Base-by-base conservation (phyloP, 2,113 vertebrate genomes). In the Coptodon rendalli region DNA sequence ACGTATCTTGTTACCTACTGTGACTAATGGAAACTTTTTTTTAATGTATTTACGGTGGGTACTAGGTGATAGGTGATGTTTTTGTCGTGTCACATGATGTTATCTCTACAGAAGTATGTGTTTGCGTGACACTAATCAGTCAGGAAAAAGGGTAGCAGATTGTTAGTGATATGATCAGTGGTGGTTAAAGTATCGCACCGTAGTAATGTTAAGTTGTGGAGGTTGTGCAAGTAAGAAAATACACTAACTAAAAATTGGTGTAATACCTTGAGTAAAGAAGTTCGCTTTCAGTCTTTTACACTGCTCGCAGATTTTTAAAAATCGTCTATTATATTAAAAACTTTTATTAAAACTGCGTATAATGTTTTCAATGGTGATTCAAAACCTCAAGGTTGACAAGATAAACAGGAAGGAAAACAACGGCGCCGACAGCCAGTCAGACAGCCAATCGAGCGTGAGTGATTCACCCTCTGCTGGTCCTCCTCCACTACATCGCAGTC, bases 371-470 rank as follows among this genome's bases (percentile, higher is more conserved):
- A 79, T 80, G 45, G 16, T 91, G 76, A 84, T 84, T 91, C 48
- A 61, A 88, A 83, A 63, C 52, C 19, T 88, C 24, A 87, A 96
- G 95, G 95, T 86, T 81, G 95, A 95, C 89, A 96, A 94, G 93
- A 86, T 92, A 61, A 94, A 92, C 86, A 95, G 93, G 84, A 94
- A 95, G 78, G 96, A 96, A 56, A 95, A 94, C 80, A 95, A 92
- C 24, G 94, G 94, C 1, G 92, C 80, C 1, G 95, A 96, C 87
- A 95, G 94, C 82, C 93, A 96, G 87, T 96, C 95, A 80, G 94
- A 96, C 90, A 94, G 94, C 82, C 95, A 95, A 31, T 95, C 96
- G 16, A 96, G 93, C 19, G 92, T 95, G 85, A 95, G 95, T 17
- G 94, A 95, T 63, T 96, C 95, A 29, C 94, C 95, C 52, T 94